Conservation (phyloP, 1,140 invertebrate species). For the Drosophila pseudoobscura region DNA sequence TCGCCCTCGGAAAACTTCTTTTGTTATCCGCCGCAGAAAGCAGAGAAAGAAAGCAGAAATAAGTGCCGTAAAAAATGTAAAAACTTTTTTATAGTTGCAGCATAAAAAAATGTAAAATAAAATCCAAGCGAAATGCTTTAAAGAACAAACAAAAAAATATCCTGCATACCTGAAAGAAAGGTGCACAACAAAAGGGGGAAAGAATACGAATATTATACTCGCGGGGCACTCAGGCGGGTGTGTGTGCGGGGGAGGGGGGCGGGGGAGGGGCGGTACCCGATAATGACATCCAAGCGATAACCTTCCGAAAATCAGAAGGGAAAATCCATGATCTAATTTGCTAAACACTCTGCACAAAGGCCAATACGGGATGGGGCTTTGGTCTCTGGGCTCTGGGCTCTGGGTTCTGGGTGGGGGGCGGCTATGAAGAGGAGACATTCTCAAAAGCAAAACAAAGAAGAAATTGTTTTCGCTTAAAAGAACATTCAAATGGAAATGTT, state of each 20-base stretch:
- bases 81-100: constrained; percentile 78
- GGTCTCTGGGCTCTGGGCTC: neutral
- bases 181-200: constrained; percentile 62
- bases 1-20: constrained; percentile 63
- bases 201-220: constrained; percentile 32
- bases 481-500: constrained; percentile 82
- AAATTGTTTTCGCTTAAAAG: constrained; percentile 81
- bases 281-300: constrained; percentile 66
- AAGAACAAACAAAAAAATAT: constrained; percentile 15
- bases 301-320: constrained; percentile 48
- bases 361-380: constrained; percentile 4
- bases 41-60: constrained; percentile 48
- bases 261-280: constrained; percentile 27
- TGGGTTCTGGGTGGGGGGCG: neutral
- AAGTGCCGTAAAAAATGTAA: constrained; percentile 77
- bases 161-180: constrained; percentile 42
- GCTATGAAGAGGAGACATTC: constrained; percentile 27
- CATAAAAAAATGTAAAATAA: constrained; percentile 79
- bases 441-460: constrained; percentile 78
- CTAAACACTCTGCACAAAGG: constrained; percentile 44
- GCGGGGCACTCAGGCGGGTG: constrained; percentile 32
- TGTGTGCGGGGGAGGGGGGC: no score
- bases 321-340: constrained; percentile 78
- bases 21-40: constrained; percentile 53
- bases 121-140: constrained; percentile 53